Conservation (phyloP, 2,797 vertebrate genomes). For the Sphaeramia orbicularis region DNA sequence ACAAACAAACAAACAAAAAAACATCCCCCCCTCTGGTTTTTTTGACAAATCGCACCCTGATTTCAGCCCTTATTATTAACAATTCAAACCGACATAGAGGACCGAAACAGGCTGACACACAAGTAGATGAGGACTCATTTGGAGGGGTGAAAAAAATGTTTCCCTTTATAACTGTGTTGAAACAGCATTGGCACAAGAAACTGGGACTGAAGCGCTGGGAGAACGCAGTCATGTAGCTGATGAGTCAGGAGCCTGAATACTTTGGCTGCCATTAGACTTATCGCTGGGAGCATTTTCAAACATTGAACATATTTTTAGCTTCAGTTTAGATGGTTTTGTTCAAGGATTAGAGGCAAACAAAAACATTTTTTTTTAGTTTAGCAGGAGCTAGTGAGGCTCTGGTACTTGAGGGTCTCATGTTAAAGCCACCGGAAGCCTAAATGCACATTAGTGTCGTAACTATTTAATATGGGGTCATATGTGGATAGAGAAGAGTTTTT, state of each 20-base stretch:
- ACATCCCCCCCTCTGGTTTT: too few relatives aligned
- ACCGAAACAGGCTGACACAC: slow-evolving; percentile 2
- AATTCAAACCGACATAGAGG: neutral
- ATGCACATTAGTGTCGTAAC: too few relatives aligned
- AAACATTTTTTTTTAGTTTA: too few relatives aligned
- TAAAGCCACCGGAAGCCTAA: too few relatives aligned
- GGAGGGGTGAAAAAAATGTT: slow-evolving; percentile 4
- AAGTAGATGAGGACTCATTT: neutral
- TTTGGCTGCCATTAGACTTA: neutral
- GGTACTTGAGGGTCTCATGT: too few relatives aligned
- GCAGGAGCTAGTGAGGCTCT: too few relatives aligned
- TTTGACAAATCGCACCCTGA: too few relatives aligned
- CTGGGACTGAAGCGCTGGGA: slow-evolving; percentile 6
- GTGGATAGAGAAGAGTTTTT: too few relatives aligned
- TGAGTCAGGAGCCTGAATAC: slow-evolving; percentile 18
- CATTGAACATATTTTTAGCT: slow-evolving; percentile 4
- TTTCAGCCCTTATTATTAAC: too few relatives aligned
- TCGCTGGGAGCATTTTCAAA: neutral
- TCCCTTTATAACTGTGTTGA: slow-evolving; percentile 16
- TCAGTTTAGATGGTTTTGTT: neutral
- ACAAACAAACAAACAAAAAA: too few relatives aligned
- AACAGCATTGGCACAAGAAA: slow-evolving; percentile 19
- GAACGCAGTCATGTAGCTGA: neutral
- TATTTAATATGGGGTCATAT: too few relatives aligned
- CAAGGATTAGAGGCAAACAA: neutral